These are phyloP conservation scores for Seira ritae DNA, from an alignment of 2,888 invertebrate species.

Conservation along the genomic window DNA sequence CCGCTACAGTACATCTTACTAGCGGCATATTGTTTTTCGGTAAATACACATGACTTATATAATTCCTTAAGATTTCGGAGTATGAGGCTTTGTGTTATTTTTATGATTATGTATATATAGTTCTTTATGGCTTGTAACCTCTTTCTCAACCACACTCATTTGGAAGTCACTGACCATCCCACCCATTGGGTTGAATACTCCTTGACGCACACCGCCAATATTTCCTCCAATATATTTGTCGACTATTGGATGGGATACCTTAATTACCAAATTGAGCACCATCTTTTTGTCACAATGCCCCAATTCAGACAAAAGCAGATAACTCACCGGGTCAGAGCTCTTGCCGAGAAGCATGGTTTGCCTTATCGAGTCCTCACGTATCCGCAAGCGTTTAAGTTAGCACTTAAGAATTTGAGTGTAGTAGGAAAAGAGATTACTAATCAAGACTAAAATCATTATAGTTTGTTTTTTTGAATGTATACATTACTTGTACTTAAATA, in stretches of 20 bases:
- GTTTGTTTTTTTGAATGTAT: too few species aligned
- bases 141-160: conserved; percentile 24
- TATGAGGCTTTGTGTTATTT: too few species aligned
- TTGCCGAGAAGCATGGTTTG: not conserved
- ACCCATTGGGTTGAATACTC: conserved; percentile 40
- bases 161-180: conserved; percentile 26
- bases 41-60: too few species aligned
- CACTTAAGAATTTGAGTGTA: not conserved
- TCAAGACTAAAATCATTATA: too few species aligned
- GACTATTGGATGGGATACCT: conserved; percentile 21
- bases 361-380: not conserved
- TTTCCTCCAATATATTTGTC: not conserved
- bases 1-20: not conserved
- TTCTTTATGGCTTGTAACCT: not conserved
- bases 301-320: not conserved
- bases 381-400: not conserved
- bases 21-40: not conserved
- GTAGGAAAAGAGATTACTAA: not conserved
- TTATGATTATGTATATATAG: too few species aligned
- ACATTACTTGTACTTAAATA: too few species aligned
- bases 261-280: conserved; percentile 58
- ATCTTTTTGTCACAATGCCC: conserved; percentile 1
- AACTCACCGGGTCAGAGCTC: not conserved
- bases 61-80: too few species aligned
- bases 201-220: conserved; percentile 25